Evolutionary conservation across 2,113 vertebrate genomes (phyloP), one percentile per base, ranked within the genome.

Genomic region (Silurus glanis): DNA sequence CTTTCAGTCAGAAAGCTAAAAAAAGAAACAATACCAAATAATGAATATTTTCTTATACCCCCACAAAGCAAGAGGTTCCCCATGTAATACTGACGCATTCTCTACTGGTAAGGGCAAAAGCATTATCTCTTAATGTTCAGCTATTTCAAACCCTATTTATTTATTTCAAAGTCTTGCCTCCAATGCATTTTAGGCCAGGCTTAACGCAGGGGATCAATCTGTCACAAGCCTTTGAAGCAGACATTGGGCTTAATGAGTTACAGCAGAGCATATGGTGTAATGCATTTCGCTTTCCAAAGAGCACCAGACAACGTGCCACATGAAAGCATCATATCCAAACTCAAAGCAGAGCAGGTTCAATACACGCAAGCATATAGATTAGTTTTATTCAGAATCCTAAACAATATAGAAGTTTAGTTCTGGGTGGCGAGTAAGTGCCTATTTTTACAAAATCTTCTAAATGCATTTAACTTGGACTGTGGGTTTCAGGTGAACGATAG

Each of bases 231-330:
- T 91, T 89, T 90, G 91, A 90, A 89, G 87, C 87, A 91, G 91
- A 89, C 87, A 88, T 88, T 82, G 80, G 84, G 59, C 55, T 83
- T 91, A 91, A 90, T 91, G 89, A 85, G 87, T 91, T 89, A 83
- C 90, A 90, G 91, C 86, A 79, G 83, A 88, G 71, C 91, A 90
- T 90, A 90, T 90, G 90, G 89, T 88, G 78, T 84, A 89, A 90
- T 90, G 90, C 80, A 86, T 89, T 87, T 90, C 87, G 67, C 85
- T 90, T 90, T 87, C 87, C 88, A 89, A 86, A 85, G 75, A 80
- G 86, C 62, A 82, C 86, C 87, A 90, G 87, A 91, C 91, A 90
- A 90, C 71, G 67, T 72, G 74, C 90, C 90, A 90, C 88, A 90
- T 90, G 87, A 91, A 90, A 91, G 88, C 82, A 51, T 80, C 25